Evolutionary conservation across 1,140 invertebrate genomes (phyloP), one percentile per base, ranked within the genome.

Genomic region (Leptopilina clavipes): DNA sequence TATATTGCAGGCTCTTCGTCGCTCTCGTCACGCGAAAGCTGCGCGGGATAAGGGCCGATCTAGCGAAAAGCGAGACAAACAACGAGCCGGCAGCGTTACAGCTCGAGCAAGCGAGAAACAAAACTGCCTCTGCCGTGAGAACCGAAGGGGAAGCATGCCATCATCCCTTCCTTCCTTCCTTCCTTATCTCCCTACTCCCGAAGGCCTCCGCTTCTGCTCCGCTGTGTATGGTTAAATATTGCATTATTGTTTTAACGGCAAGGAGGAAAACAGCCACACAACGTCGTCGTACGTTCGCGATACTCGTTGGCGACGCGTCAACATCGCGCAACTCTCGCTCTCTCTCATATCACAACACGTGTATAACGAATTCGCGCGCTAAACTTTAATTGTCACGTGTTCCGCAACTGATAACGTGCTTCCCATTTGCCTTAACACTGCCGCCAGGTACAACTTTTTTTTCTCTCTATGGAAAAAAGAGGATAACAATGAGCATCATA

Each of bases 221-320:
- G 78, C 79, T 89, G 86, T 90, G 87, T 90, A 89, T 86, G 86
- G 86, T 88, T 90, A 89, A 90, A 89, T 90, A 90, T 90, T 89
- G 89, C 89, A 90, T 90, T 90, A 89, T 89, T 90, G 88, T 90
- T 89, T 88, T 88, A 89, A 88, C 89, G 85, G 87, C 81, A 87
- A 86, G 84, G 86, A 86, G 84, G 88, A 89, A 88, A 89, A 89
- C 86, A 90, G 84, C 79, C 82, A 81, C 80, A 81, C 81, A 81
- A 86, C 79, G 76, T 76, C 82, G 82, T 75, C 81, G 75, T 77
- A 73, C 76, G 70, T 75, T 31, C 54, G 70, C 78, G 79, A 79
- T 82, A 73, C 82, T 76, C 81, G 82, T 76, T 79, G 12, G 14
- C 31, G 25, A 31, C 18, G 45, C 72, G 12, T 52, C 72, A 56